Evolutionary conservation across 2,797 vertebrate species (phyloP), one percentile per base, ranked within the genome.

Genomic region (Babyrousa celebensis): DNA sequence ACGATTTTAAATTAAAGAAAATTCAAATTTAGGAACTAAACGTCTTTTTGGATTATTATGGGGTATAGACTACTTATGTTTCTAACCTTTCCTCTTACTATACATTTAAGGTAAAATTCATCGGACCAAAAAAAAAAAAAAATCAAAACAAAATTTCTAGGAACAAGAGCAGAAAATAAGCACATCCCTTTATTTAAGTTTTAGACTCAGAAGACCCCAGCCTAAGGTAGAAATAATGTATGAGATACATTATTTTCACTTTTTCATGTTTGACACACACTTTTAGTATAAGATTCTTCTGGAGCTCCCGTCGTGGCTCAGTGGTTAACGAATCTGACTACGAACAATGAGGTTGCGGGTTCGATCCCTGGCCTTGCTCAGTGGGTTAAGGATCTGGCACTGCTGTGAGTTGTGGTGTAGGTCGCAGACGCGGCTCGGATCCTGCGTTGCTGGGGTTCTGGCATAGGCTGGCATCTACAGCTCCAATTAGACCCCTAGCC

Each of bases 251-350:
- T 48, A 48, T 48, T 48, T 48, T 36, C 85, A 96, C 84, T 85
- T 96, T 77, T 95, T 95, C 95, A 94, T 96, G 62, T 15, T 89
- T 32, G 89, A 93, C 86, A 86, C 93, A 97, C 79, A 71, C 6
- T 43, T 80, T 84, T 78, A 96, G 79, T 12, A 80, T 91, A 95
- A 94, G 60, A 94, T 91, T 96, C 29, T 91, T 96, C 83, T 96
- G 70, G 36, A 36, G 36, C 36, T 36, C 36, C 36, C 36, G 3
- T 36, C 3, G 36, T 36, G 36, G 36, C 36, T 36, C 36, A 36
- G 36, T 36, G 36, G 36, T 36, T 36, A 36, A 36, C 3, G 36
- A 36, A 36, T 36, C 36, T 36, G 36, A 36, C 36, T 36, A 36
- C 3, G 36, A 36, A 36, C 36, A 3, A 36, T 36, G 36, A 36